These are phyloP conservation scores for Chaetura pelagica DNA, from an alignment of 2,113 vertebrate species.

Conservation along the genomic window DNA sequence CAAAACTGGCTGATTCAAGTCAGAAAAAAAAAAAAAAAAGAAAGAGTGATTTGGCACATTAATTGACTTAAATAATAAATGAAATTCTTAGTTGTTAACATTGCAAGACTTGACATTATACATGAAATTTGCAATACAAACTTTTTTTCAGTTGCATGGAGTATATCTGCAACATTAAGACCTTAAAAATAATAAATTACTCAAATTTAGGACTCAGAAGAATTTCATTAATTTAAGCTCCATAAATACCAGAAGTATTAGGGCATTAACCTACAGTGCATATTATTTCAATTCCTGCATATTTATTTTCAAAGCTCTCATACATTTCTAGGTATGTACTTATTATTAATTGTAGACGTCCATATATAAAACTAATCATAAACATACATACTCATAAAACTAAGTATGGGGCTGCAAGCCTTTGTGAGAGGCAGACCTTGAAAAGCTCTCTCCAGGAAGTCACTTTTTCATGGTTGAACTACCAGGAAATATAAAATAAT, in stretches of 20 bases:
- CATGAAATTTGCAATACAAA: background rate
- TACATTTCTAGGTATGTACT: background rate
- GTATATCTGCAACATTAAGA: background rate
- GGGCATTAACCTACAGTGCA: background rate
- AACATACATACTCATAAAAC: background rate
- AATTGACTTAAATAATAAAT: background rate
- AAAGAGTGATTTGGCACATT: background rate
- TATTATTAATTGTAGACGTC: no score
- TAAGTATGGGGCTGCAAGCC: background rate
- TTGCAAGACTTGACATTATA: background rate
- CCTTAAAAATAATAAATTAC: background rate
- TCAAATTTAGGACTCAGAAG: background rate
- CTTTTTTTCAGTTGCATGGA: background rate
- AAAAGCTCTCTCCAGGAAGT: background rate
- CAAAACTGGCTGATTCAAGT: background rate
- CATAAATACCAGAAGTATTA: background rate
- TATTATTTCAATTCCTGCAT: background rate
- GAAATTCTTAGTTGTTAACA: background rate
- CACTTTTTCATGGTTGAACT: background rate
- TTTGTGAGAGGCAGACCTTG: background rate
- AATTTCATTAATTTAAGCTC: background rate
- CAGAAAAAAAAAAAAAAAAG: background rate
- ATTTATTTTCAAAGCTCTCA: background rate
- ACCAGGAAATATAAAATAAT: slow-evolving; percentile 24
- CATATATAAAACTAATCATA: no score